Evolutionary conservation across 2,113 vertebrate genomes (phyloP).

Genomic region (Syngnathus floridae): DNA sequence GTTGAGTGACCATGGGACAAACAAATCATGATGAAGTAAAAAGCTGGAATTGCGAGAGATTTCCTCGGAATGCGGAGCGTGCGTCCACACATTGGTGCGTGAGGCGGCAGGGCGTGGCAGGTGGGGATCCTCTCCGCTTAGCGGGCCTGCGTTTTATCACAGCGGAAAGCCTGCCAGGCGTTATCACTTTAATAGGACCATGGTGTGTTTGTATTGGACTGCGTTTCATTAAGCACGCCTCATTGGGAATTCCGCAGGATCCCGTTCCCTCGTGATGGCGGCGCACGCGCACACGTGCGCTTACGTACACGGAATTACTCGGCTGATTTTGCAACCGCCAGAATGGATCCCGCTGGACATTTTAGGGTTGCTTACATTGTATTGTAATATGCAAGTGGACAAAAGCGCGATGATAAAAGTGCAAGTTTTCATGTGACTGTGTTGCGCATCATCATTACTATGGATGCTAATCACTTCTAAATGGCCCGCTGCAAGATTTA

Average conservation of each 20-base stretch:
- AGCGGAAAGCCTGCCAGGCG: constrained; percentile 24
- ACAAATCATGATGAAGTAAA: constrained; percentile 34
- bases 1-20: constrained; percentile 18
- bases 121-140: constrained; percentile 60
- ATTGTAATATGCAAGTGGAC: not conserved
- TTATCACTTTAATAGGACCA: constrained; percentile 29
- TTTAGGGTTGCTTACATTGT: not conserved
- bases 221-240: constrained; percentile 3
- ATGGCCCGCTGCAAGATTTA: too few relatives aligned
- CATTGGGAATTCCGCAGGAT: constrained; percentile 10
- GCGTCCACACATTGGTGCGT: constrained; percentile 34
- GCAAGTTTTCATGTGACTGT: not conserved
- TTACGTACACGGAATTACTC: not conserved
- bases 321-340: not conserved
- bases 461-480: too few relatives aligned
- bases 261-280: not conserved
- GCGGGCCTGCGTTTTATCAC: constrained; percentile 39
- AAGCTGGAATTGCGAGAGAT: not conserved
- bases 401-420: not conserved
- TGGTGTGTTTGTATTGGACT: constrained; percentile 19
- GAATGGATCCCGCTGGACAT: not conserved
- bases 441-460: too few relatives aligned
- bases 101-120: constrained; percentile 54
- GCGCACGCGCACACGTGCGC: not conserved
- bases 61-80: constrained; percentile 35